A percentile compares a stretch with the other conserved stretches of the same genome.
phyloP scores from a whole-genome alignment of 2,113 vertebrate species.

The Channa maculata region DNA sequence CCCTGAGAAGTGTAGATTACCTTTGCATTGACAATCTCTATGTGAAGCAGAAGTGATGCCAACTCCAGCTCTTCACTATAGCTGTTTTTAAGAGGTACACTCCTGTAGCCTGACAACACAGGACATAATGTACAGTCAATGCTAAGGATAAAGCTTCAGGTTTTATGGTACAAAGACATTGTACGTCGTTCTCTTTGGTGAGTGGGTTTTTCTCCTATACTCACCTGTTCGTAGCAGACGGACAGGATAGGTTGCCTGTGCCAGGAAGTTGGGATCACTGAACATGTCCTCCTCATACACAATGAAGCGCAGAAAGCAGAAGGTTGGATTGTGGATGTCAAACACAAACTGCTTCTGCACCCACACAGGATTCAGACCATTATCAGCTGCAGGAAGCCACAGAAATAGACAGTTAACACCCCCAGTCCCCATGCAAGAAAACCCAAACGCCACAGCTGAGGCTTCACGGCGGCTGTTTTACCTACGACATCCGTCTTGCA shows the following conservation, averaged over 20 bases:
- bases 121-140: neutral
- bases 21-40: constrained; percentile 90
- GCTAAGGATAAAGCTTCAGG: too few species aligned
- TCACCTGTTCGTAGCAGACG: constrained; percentile 87
- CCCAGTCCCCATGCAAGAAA: too few species aligned
- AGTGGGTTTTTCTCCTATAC: neutral
- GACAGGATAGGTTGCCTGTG: constrained; percentile 87
- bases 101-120: constrained; percentile 84
- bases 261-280: constrained; percentile 91
- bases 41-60: constrained; percentile 86
- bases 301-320: constrained; percentile 88
- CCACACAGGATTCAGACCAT: constrained; percentile 89
- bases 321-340: constrained; percentile 88
- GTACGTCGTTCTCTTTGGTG: neutral
- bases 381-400: constrained; percentile 80
- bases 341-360: constrained; percentile 89
- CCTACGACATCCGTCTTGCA: constrained; percentile 89
- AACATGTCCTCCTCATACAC: constrained; percentile 93
- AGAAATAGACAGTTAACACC: neutral
- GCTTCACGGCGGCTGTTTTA: constrained; percentile 43
- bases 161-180: too few species aligned
- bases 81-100: constrained; percentile 87
- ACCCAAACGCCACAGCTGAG: neutral
- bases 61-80: constrained; percentile 90
- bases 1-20: constrained; percentile 53